A percentile compares a stretch with the other conserved stretches of the same genome.
Conservation (phyloP, 2,113 vertebrate species). For the Seriola dumerili region DNA sequence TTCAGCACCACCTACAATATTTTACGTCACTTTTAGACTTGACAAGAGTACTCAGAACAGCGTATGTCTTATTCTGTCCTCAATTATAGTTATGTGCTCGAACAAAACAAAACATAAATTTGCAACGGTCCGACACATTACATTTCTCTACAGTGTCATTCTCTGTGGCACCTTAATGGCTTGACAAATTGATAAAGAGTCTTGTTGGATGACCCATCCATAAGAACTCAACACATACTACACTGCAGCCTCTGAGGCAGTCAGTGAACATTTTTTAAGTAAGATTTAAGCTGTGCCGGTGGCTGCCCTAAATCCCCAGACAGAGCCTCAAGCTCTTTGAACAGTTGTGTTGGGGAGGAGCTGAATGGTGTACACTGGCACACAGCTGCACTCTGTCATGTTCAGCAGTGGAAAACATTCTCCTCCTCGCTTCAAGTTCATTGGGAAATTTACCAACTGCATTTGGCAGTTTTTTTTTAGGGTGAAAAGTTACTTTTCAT, state of each 20-base stretch:
- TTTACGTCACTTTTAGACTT: conserved; percentile 16
- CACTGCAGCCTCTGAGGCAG: conserved; percentile 61
- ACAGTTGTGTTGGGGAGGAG: conserved; percentile 56
- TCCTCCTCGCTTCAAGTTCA: conserved; percentile 59
- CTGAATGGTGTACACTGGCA: conserved; percentile 57
- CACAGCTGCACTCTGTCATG: conserved; percentile 74
- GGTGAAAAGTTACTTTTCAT: conserved; percentile 56
- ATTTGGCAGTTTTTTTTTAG: conserved; percentile 19
- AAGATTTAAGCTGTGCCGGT: conserved; percentile 72
- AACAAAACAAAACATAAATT: conserved; percentile 29
- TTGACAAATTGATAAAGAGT: conserved; percentile 44
- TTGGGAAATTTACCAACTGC: conserved; percentile 59
- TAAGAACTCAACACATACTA: conserved; percentile 40
- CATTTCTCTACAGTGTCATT: conserved; percentile 9
- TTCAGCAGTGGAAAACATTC: conserved; percentile 69
- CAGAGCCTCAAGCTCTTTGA: conserved; percentile 70
- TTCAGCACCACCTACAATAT: conserved; percentile 6
- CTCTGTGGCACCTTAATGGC: conserved; percentile 27
- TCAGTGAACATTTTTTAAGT: conserved; percentile 63
- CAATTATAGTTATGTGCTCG: conserved; percentile 14
- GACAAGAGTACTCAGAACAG: conserved; percentile 13
- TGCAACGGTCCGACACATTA: conserved; percentile 22
- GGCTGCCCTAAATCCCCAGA: conserved; percentile 76
- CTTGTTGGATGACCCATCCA: conserved; percentile 35
- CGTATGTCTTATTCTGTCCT: conserved; percentile 12